Evolutionary conservation across 2,113 vertebrate species (phyloP).

Genomic region (Ophthalmolycus amberensis): DNA sequence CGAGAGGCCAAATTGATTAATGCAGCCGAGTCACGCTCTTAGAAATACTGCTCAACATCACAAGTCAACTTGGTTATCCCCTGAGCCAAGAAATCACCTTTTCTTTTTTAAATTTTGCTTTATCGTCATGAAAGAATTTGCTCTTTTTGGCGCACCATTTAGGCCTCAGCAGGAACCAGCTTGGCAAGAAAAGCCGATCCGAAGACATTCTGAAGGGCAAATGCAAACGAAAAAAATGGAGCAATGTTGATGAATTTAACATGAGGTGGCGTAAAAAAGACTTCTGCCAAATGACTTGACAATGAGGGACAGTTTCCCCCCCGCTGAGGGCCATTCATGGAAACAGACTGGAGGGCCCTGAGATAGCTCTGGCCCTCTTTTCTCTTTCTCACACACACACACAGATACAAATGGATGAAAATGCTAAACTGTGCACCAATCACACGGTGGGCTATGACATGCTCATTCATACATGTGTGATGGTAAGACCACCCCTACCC

Average conservation of each 20-base stretch:
- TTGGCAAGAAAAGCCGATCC: conserved; percentile 68
- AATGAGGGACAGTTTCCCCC: conserved; percentile 75
- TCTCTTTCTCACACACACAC: conserved; percentile 43
- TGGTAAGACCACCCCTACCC: neutral
- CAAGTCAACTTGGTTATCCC: conserved; percentile 41
- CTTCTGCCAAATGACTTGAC: conserved; percentile 79
- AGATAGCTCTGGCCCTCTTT: conserved; percentile 42
- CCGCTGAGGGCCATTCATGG: conserved; percentile 70
- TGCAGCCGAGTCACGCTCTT: neutral
- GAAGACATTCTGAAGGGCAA: conserved; percentile 66
- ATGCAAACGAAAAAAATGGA: conserved; percentile 36
- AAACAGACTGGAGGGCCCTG: conserved; percentile 47
- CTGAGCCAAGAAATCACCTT: conserved; percentile 52
- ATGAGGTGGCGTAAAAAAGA: conserved; percentile 74
- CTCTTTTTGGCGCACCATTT: conserved; percentile 63
- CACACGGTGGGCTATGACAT: conserved; percentile 34
- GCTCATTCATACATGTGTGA: conserved; percentile 56
- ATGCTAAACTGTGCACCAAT: conserved; percentile 49
- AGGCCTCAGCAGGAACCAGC: conserved; percentile 68
- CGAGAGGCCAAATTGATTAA: neutral
- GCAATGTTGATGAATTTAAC: conserved; percentile 83
- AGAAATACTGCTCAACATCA: conserved; percentile 41
- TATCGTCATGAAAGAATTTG: conserved; percentile 23
- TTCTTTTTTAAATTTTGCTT: conserved; percentile 13
- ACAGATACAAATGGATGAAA: conserved; percentile 46